Base-by-base conservation (phyloP, 2,888 invertebrate genomes). In the Athrips mouffetella region DNA sequence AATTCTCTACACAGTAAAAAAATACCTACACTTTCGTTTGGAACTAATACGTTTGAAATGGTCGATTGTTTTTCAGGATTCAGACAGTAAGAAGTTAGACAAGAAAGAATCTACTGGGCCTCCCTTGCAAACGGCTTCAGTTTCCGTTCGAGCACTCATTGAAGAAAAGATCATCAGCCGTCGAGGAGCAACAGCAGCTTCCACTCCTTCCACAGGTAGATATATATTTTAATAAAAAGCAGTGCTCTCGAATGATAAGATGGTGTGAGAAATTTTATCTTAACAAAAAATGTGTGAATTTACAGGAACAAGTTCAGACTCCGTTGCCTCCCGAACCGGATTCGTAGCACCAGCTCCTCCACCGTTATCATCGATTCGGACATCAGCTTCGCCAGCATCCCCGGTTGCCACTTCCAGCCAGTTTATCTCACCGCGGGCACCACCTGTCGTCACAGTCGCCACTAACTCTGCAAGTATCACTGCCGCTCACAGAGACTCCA, bases 151-250 rank as follows among this genome's bases (percentile, higher is more conserved):
- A 51, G 96, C 97, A 7, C 90, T 97, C 39, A 97, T 97, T 60
- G 96, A 96, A 83, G 97, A 97, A 76, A 97, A 97, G 80, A 97
- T 97, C 59, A 97, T 96, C 62, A 96, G 94, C 74, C 95, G 96
- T 62, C 89, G 96, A 65, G 92, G 92, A 35, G 92, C 89, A 7
- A 76, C 71, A 29, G 73, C 74, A 53, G 60, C 73, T 7, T 73
- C 79, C 16, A 66, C 76, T 6, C 59, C 73, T 41, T 61, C 74
- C n/a, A 63, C 70, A 61, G 76, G 83, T 84, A 68, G 23, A 10
- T 46, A 33, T 42, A 5, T 25, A 25, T 25, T 25, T 25, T 25
- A n/a, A n/a, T n/a, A n/a, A n/a, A n/a, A n/a, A n/a, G n/a, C n/a
- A n/a, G n/a, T n/a, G n/a, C n/a, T n/a, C n/a, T n/a, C n/a, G n/a